A percentile compares a stretch with the other conserved stretches of the same genome.
These are phyloP conservation scores for rabbit (Oryctolagus cuniculus) DNA, from an alignment of 2,113 vertebrate genomes.

Conservation along the genomic window mOryCun1.1 NC_091440.1:1469501-1470000, in stretches of 20 bases:
- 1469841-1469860: neutral
- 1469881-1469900: neutral
- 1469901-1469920: neutral
- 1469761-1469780: neutral
- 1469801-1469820: neutral
- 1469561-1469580: fast-evolving
- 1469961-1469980: too few relatives aligned
- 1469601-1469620: neutral
- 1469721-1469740: neutral
- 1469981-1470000: too few relatives aligned
- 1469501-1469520: neutral
- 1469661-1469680: neutral
- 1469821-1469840: neutral
- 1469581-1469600: neutral
- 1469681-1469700: neutral
- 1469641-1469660: neutral
- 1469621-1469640: neutral
- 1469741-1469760: neutral
- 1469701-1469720: neutral
- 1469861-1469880: neutral
- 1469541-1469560: too few relatives aligned
- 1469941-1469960: too few relatives aligned
- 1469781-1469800: neutral
- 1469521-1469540: fast-evolving
- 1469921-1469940: too few relatives aligned